Base-by-base conservation (phyloP, 1,140 invertebrate genomes). In the Heliconius hewitsoni region DNA sequence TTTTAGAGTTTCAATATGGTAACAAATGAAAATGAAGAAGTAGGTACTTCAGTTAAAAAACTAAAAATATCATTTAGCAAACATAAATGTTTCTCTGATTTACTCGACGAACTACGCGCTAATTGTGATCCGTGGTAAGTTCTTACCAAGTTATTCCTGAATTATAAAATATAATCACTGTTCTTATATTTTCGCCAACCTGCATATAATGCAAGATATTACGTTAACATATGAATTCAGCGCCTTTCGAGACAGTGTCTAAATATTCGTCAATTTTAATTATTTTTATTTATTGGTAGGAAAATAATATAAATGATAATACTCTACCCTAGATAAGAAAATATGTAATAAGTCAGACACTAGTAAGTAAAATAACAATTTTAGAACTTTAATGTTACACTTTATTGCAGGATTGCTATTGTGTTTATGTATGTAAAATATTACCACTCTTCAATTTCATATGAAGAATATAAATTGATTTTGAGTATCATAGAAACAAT, bases 91-190 rank as follows among this genome's bases (percentile, higher is more conserved):
- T 93, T 93, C 78, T 39, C 75, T 30, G 90, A 94, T 78, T 73
- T 95, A 46, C 79, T 94, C 73, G 79, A 87, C 18, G 90, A 92
- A 79, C 76, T 94, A 8, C 79, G 84, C 39, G 80, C 81, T 57
- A 90, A 91, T 80, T 83, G 80, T 81, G 66, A 89, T 34, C 92
- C 93, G 42, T 94, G 93, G 94, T 95, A 89, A 81, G 79, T 77
- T 66, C 27, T 13, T 66, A 30, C 13, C 23, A 30, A 66, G n/a
- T 30, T 66, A 66, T 6, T 23, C 23, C n/a, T 60, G 9, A 60
- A 23, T 19, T 16, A 46, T 46, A 46, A 46, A 46, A 46, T 46
- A 16, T 46, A 16, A 46, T 46, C 13, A 46, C 3, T 46, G 42
- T 46, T 46, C 13, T 46, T 46, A 46, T 46, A 16, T 46, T 46